Conservation (phyloP, 2,113 vertebrate species). For the Pseudorectes ferrugineus region DNA sequence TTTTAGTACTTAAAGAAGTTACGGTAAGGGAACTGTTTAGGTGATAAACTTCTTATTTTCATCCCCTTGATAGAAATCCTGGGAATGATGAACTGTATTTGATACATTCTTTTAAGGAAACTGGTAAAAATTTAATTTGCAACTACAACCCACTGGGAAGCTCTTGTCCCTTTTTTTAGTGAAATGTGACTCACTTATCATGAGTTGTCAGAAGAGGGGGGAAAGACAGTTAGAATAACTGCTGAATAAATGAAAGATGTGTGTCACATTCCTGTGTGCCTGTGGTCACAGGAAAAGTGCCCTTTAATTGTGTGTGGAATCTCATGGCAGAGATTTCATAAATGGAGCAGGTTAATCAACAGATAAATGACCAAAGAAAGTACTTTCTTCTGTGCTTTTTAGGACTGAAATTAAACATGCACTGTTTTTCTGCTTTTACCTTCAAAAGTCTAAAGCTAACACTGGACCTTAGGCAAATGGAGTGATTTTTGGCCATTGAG, state of each 20-base stretch:
- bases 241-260: not conserved
- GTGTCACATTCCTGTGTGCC: not conserved
- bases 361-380: not conserved
- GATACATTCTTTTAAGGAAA: not conserved
- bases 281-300: not conserved
- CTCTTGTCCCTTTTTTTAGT: not conserved
- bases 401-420: not conserved
- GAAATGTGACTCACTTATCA: not conserved
- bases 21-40: not conserved
- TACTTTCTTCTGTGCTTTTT: not conserved
- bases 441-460: not conserved
- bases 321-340: not conserved
- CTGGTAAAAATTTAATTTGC: not conserved
- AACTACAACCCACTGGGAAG: not conserved
- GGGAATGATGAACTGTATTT: not conserved
- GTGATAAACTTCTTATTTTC: not conserved
- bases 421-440: not conserved
- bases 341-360: not conserved
- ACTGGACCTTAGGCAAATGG: not conserved
- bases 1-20: not conserved
- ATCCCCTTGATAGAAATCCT: not conserved
- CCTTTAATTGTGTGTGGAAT: slow-evolving; percentile 2
- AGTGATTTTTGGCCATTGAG: not conserved
- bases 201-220: not conserved
- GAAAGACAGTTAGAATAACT: not conserved